These are phyloP conservation scores for Microchrysa polita DNA, from an alignment of 2,888 invertebrate species.

Conservation along the genomic window DNA sequence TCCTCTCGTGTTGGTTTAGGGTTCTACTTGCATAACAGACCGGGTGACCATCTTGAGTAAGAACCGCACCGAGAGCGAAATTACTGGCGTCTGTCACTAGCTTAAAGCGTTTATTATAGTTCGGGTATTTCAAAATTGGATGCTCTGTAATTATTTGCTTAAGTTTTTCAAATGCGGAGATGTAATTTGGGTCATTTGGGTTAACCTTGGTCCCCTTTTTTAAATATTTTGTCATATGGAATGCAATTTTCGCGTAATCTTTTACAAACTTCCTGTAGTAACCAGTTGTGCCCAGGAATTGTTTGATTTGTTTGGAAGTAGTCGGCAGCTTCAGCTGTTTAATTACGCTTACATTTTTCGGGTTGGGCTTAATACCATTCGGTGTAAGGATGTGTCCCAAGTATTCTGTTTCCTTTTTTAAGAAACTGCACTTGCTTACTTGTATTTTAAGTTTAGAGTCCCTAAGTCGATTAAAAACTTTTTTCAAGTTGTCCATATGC, in stretches of 20 bases:
- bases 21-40: constrained; percentile 53
- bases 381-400: too few species aligned
- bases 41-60: constrained; percentile 52
- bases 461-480: too few species aligned
- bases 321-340: too few species aligned
- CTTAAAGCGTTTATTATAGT: constrained; percentile 49
- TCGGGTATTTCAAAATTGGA: constrained; percentile 48
- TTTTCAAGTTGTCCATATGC: too few species aligned
- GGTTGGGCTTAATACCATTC: too few species aligned
- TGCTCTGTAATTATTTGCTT: constrained; percentile 25
- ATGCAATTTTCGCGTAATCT: constrained; percentile 29
- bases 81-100: constrained; percentile 49
- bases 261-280: constrained; percentile 7
- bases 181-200: constrained; percentile 1
- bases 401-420: too few species aligned
- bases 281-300: not conserved
- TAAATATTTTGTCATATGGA: not conserved
- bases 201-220: not conserved
- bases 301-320: too few species aligned
- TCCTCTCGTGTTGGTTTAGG: constrained; percentile 49
- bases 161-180: constrained; percentile 8
- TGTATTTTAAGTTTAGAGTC: too few species aligned
- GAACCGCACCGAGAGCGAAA: constrained; percentile 50
- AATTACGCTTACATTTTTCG: too few species aligned
- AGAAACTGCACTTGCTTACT: too few species aligned